Percentiles rank a stretch among this genome's conserved stretches.
Evolutionary conservation across 1,140 invertebrate species (phyloP).

Genomic region (Protaetia brevitarsis): DNA sequence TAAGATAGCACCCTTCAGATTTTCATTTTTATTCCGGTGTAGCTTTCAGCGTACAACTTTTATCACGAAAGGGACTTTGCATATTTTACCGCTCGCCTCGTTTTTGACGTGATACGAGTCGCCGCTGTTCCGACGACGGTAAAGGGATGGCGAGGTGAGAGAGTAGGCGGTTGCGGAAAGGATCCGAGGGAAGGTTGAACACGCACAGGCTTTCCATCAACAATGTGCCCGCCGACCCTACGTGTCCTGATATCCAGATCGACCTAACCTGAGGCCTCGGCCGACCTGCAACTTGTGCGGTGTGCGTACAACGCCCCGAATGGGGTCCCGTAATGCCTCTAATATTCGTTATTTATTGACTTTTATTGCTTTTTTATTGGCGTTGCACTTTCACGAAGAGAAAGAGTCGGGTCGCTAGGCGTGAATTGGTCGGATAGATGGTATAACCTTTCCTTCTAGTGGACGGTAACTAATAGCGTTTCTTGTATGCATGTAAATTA

Average conservation of each 20-base stretch:
- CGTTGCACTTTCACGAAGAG: constrained; percentile 10
- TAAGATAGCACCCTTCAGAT: too few relatives aligned
- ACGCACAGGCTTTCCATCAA: constrained; percentile 29
- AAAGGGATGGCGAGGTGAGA: background rate
- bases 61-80: too few relatives aligned
- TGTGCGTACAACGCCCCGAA: background rate
- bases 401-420: background rate
- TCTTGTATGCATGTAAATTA: too few relatives aligned
- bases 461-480: too few relatives aligned
- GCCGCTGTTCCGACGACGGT: background rate
- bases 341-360: constrained; percentile 26
- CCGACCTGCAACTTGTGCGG: constrained; percentile 4
- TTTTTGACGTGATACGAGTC: too few relatives aligned
- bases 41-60: too few relatives aligned
- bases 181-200: constrained; percentile 21
- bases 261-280: constrained; percentile 6
- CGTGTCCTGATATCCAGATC: constrained; percentile 27
- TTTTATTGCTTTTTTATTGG: constrained; percentile 24
- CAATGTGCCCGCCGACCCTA: constrained; percentile 25
- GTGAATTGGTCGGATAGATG: background rate
- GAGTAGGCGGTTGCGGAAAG: constrained; percentile 2
- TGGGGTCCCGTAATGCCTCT: constrained; percentile 14
- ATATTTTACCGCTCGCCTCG: too few relatives aligned
- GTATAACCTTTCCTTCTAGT: too few relatives aligned
- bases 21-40: too few relatives aligned